A percentile compares a stretch with the other conserved stretches of the same genome.
Evolutionary conservation across 1,140 invertebrate genomes (phyloP).

Genomic region (Drosophila yakuba): DNA sequence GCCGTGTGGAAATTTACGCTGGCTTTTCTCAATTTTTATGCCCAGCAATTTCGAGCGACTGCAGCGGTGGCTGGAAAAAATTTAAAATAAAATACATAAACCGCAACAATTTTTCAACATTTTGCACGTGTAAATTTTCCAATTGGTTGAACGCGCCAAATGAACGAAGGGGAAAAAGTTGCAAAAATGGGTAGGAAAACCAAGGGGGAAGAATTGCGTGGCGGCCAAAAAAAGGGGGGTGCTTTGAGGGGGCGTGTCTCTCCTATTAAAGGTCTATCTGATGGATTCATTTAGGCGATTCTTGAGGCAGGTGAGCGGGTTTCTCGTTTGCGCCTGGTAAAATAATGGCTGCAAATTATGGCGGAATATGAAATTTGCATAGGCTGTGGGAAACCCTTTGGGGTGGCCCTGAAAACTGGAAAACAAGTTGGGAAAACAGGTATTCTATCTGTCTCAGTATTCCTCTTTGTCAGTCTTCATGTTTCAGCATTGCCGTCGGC

Average conservation of each 20-base stretch:
- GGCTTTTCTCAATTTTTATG: slow-evolving; percentile 71
- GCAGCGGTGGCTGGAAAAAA: slow-evolving; percentile 22
- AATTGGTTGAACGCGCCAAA: slow-evolving; percentile 79
- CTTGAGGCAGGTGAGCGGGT: slow-evolving; percentile 38
- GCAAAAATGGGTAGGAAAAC: slow-evolving; percentile 19
- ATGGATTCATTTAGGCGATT: slow-evolving; percentile 37
- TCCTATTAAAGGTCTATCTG: slow-evolving; percentile 41
- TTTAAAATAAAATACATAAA: slow-evolving; percentile 67
- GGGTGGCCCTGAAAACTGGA: slow-evolving; percentile 32
- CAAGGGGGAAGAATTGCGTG: slow-evolving; percentile 11
- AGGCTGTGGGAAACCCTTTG: slow-evolving; percentile 8
- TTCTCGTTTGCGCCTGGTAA: background rate
- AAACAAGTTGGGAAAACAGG: slow-evolving; percentile 33
- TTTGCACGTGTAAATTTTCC: slow-evolving; percentile 84
- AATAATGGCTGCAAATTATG: slow-evolving; percentile 30
- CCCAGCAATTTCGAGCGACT: slow-evolving; percentile 65
- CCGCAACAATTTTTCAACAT: slow-evolving; percentile 84
- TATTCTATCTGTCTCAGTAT: slow-evolving; percentile 10
- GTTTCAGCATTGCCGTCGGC: slow-evolving; percentile 48
- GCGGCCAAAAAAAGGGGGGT: slow-evolving; percentile 16
- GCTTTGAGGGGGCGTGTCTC: slow-evolving; percentile 36
- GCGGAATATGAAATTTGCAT: slow-evolving; percentile 44
- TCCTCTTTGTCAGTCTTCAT: background rate
- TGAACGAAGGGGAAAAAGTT: slow-evolving; percentile 37
- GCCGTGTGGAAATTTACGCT: slow-evolving; percentile 64